These are phyloP conservation scores for Dichetophora obliterata DNA, from an alignment of 2,888 invertebrate genomes.

Conservation along the genomic window DNA sequence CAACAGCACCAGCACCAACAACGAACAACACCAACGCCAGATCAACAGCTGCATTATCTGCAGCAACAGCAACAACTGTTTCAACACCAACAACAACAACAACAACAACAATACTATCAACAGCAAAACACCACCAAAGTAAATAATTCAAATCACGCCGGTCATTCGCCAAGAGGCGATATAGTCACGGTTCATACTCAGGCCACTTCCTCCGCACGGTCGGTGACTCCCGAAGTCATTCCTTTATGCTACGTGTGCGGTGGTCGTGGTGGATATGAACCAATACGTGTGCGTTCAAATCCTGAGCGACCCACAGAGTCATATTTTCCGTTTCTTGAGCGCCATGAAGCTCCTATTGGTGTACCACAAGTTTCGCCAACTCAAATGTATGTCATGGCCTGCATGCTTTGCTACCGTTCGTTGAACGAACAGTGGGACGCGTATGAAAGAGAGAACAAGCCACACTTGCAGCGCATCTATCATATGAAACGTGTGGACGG, in stretches of 20 bases:
- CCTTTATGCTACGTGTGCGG: constrained; percentile 81
- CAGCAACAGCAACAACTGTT: constrained; percentile 48
- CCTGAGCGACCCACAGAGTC: constrained; percentile 81
- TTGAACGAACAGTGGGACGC: constrained; percentile 93
- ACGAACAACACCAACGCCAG: constrained; percentile 35
- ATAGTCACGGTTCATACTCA: neutral
- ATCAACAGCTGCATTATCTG: constrained; percentile 46
- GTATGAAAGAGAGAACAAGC: constrained; percentile 87
- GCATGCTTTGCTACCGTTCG: constrained; percentile 88
- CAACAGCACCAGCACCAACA: constrained; percentile 47
- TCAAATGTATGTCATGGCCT: constrained; percentile 77
- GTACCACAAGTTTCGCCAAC: constrained; percentile 68
- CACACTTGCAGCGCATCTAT: constrained; percentile 88
- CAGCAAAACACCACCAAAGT: constrained; percentile 50
- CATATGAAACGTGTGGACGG: constrained; percentile 94
- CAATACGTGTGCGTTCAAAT: constrained; percentile 77
- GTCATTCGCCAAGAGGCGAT: constrained; percentile 36
- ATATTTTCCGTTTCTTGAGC: constrained; percentile 92
- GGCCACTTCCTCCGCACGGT: constrained; percentile 43
- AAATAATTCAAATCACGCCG: constrained; percentile 28
- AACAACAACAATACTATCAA: constrained; percentile 45
- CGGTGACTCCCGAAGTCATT: constrained; percentile 54
- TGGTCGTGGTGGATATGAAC: constrained; percentile 76
- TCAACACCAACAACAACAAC: constrained; percentile 44
- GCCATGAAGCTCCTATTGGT: constrained; percentile 87